A percentile compares a stretch with the other conserved stretches of the same genome.
These are phyloP conservation scores for Esox niger DNA, from an alignment of 2,113 vertebrate species.

Conservation along the genomic window DNA sequence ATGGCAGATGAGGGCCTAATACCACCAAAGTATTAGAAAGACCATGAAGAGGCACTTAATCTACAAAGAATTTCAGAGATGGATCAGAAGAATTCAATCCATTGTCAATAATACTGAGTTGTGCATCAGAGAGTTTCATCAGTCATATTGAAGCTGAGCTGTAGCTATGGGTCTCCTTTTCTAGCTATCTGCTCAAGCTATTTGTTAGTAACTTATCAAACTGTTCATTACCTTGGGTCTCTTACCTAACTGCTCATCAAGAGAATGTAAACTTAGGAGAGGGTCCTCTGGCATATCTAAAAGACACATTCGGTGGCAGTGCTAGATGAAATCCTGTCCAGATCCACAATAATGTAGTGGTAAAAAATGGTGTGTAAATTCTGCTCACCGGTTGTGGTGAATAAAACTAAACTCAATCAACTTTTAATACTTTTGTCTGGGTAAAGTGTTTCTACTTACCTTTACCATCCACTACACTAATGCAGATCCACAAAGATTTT, in stretches of 20 bases:
- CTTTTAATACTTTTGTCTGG: too few relatives aligned
- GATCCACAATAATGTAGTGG: conserved; percentile 8
- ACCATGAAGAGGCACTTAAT: conserved; percentile 10
- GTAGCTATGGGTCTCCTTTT: conserved; percentile 10
- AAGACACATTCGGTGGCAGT: conserved; percentile 20
- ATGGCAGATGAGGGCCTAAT: not conserved
- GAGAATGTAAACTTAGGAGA: conserved; percentile 38
- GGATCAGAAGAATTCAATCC: not conserved
- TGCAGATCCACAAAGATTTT: too few relatives aligned
- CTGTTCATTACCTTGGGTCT: conserved; percentile 4
- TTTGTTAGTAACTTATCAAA: conserved; percentile 9
- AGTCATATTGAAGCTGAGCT: not conserved
- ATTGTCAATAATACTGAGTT: conserved; percentile 19
- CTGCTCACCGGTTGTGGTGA: too few relatives aligned
- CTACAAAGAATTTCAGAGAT: not conserved
- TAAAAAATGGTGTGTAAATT: too few relatives aligned
- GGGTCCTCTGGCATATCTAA: not conserved
- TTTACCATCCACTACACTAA: too few relatives aligned
- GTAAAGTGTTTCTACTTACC: too few relatives aligned
- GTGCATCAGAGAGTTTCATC: conserved; percentile 6
- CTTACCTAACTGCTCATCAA: conserved; percentile 12
- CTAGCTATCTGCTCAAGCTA: conserved; percentile 8
- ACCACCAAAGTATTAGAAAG: not conserved
- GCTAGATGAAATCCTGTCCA: not conserved
- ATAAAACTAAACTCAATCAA: too few relatives aligned